Evolutionary conservation across 35 echinoderm and acorn worm species (phyloP).

Genomic region (Strongylocentrotus purpuratus): DNA sequence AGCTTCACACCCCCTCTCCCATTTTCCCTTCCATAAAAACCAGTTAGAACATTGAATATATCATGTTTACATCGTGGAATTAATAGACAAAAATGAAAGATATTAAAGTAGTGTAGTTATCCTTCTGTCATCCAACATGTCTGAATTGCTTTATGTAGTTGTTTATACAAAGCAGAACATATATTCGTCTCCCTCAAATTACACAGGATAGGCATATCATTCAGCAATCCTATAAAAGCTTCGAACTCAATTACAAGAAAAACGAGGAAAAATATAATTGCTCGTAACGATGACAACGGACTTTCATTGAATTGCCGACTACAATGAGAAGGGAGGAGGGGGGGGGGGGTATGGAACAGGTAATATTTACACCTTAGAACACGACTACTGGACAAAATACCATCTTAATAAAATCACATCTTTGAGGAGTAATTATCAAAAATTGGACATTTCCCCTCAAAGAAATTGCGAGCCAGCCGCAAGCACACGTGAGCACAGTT

Average conservation of each 20-base stretch:
- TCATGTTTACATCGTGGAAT: too few species aligned
- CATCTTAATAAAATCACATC: background rate
- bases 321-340: background rate
- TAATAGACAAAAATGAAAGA: too few species aligned
- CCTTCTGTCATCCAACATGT: too few species aligned
- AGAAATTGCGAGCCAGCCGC: background rate
- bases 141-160: too few species aligned
- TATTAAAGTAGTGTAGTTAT: too few species aligned
- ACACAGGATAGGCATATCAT: background rate
- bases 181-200: background rate
- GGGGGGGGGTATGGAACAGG: background rate
- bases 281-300: background rate
- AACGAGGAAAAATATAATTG: background rate
- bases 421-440: constrained; percentile 17
- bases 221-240: background rate
- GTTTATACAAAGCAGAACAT: too few species aligned
- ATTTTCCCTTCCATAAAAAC: too few species aligned
- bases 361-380: background rate
- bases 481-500: background rate
- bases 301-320: background rate
- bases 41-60: too few species aligned
- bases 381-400: background rate
- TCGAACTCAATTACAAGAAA: background rate
- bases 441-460: constrained; percentile 27
- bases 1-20: too few species aligned